phyloP scores from a whole-genome alignment of 1,140 invertebrate species.

The Drosophila busckii region DNA sequence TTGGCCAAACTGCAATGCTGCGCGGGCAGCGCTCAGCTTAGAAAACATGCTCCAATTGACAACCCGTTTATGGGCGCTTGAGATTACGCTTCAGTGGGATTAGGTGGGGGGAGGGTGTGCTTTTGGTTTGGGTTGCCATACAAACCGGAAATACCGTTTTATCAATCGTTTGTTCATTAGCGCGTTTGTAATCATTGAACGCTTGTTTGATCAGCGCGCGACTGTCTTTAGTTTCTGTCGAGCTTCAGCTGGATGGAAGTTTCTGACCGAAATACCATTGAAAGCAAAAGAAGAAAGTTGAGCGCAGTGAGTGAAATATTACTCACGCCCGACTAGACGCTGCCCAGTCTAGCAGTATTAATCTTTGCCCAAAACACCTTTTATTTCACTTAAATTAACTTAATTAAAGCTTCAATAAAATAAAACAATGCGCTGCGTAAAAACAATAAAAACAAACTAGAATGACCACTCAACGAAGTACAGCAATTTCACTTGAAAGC shows the following conservation, averaged over 20 bases:
- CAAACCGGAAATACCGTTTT: constrained; percentile 66
- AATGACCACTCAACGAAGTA: constrained; percentile 21
- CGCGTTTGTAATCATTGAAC: constrained; percentile 27
- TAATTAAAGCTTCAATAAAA: constrained; percentile 62
- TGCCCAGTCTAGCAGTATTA: constrained; percentile 30
- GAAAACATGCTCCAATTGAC: constrained; percentile 29
- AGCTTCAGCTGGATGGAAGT: constrained; percentile 15
- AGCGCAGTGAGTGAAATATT: constrained; percentile 8
- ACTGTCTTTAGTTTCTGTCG: no score
- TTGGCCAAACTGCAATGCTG: constrained; percentile 42
- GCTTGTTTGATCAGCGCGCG: constrained; percentile 7
- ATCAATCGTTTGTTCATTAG: constrained; percentile 38
- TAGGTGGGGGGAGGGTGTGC: no score
- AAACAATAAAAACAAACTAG: constrained; percentile 4
- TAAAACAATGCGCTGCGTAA: constrained; percentile 15
- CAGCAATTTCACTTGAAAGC: constrained; percentile 71
- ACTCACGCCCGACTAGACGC: constrained; percentile 15
- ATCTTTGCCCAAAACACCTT: constrained; percentile 56
- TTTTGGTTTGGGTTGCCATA: constrained; percentile 24
- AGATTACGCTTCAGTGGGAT: no score
- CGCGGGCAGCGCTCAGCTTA: constrained; percentile 4
- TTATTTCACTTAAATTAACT: constrained; percentile 73
- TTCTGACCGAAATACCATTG: constrained; percentile 73
- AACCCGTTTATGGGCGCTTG: background rate
- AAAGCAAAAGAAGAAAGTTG: constrained; percentile 74